Evolutionary conservation across 2,113 vertebrate species (phyloP).

Genomic region (Capricornis sumatraensis): DNA sequence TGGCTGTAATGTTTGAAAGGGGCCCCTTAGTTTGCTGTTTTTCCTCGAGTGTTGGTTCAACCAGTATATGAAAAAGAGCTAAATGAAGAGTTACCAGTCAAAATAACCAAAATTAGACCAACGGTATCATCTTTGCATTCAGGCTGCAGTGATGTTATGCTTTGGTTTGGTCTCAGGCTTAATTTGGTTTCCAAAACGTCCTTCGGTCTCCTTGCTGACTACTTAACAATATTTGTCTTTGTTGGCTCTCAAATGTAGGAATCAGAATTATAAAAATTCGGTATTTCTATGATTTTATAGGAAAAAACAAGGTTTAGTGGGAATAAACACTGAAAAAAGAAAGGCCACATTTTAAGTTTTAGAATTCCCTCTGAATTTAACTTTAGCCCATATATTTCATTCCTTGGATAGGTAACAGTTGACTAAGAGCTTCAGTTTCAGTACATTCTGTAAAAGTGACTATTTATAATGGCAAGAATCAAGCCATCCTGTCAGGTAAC

Average conservation of each 20-base stretch:
- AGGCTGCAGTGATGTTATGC: background rate
- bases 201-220: background rate
- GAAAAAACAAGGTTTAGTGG: background rate
- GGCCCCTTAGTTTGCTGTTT: background rate
- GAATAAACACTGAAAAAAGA: background rate
- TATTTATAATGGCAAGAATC: background rate
- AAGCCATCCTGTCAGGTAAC: background rate
- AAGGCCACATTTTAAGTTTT: background rate
- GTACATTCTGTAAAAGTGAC: background rate
- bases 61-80: background rate
- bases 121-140: background rate
- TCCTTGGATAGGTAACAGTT: background rate
- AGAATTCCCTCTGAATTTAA: background rate
- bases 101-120: background rate
- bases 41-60: background rate
- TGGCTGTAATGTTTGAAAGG: background rate
- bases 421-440: background rate
- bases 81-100: background rate
- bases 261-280: background rate
- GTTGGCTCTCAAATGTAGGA: background rate
- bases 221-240: background rate
- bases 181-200: background rate
- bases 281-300: background rate
- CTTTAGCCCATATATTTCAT: background rate
- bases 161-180: background rate